Evolutionary conservation across 1,140 invertebrate species (phyloP).

Genomic region (Teleogryllus occipitalis): DNA sequence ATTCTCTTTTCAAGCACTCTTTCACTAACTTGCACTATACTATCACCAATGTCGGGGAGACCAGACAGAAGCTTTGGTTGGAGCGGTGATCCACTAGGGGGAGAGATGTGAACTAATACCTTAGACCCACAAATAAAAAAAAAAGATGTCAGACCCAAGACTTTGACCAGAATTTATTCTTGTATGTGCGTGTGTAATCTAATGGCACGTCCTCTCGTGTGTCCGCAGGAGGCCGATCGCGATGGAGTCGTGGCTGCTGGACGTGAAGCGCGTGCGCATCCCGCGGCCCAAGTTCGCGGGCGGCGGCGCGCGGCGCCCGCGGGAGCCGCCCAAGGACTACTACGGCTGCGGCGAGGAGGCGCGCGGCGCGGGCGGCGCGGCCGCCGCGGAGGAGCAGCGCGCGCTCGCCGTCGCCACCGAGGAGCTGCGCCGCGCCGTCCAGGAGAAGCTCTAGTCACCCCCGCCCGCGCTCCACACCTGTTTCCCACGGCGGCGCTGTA

Average conservation of each 20-base stretch:
- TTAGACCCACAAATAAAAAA: too few relatives aligned
- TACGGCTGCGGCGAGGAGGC: slow-evolving; percentile 40
- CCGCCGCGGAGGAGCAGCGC: background rate
- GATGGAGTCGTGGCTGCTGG: slow-evolving; percentile 74
- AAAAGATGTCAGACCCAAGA: too few relatives aligned
- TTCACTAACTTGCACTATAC: too few relatives aligned
- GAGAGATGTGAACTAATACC: too few relatives aligned
- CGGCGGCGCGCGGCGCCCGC: slow-evolving; percentile 42
- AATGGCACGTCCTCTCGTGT: too few relatives aligned
- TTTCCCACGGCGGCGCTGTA: background rate
- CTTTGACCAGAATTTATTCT: too few relatives aligned
- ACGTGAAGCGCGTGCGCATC: slow-evolving; percentile 72
- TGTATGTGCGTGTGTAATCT: too few relatives aligned
- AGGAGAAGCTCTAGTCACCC: slow-evolving; percentile 58
- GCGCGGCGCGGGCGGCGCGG: background rate
- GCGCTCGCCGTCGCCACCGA: slow-evolving; percentile 41
- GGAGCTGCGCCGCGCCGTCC: slow-evolving; percentile 57
- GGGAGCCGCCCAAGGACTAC: slow-evolving; percentile 58
- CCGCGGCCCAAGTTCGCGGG: slow-evolving; percentile 73
- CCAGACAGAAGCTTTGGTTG: too few relatives aligned
- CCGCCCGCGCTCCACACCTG: background rate
- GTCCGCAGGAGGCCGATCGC: background rate
- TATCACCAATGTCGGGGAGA: too few relatives aligned
- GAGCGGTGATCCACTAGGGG: too few relatives aligned
- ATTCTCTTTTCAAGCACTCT: too few relatives aligned